Percentiles rank a stretch among this genome's conserved stretches.
Evolutionary conservation across 2,888 invertebrate species (phyloP).

Genomic region (Allolobophora icterica): DNA sequence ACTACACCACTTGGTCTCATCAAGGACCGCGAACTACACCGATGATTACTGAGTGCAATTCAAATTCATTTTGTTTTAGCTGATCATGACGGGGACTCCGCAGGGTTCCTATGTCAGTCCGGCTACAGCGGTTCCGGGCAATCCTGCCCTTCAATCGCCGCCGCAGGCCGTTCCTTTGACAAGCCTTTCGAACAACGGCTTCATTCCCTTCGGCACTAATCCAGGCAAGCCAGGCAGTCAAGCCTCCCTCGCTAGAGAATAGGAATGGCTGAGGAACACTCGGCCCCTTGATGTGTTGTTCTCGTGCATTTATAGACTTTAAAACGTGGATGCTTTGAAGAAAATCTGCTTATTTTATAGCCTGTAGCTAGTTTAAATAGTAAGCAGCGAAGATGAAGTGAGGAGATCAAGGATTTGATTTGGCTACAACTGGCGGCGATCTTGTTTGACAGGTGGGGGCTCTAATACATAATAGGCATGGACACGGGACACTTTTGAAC

Average conservation of each 20-base stretch:
- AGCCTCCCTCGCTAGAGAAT: neutral
- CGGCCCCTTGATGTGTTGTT: no score
- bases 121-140: neutral
- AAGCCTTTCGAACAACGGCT: slow-evolving; percentile 2
- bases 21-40: neutral
- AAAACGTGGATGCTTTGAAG: no score
- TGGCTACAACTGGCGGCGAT: no score
- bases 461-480: no score
- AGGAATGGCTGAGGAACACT: no score
- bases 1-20: neutral
- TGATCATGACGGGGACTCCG: slow-evolving; percentile 2
- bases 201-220: slow-evolving; percentile 6
- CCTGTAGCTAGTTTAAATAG: no score
- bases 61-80: neutral
- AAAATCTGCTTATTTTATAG: no score
- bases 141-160: slow-evolving; percentile 9
- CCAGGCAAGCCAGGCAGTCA: neutral
- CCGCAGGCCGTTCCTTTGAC: slow-evolving; percentile 5
- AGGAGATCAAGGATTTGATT: no score
- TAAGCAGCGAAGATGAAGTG: no score
- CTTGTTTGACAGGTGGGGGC: no score
- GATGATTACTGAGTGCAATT: neutral
- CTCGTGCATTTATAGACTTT: no score
- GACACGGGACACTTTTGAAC: no score
- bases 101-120: neutral